phyloP scores from a whole-genome alignment of 1,140 invertebrate genomes.

The Ylistrum balloti region DNA sequence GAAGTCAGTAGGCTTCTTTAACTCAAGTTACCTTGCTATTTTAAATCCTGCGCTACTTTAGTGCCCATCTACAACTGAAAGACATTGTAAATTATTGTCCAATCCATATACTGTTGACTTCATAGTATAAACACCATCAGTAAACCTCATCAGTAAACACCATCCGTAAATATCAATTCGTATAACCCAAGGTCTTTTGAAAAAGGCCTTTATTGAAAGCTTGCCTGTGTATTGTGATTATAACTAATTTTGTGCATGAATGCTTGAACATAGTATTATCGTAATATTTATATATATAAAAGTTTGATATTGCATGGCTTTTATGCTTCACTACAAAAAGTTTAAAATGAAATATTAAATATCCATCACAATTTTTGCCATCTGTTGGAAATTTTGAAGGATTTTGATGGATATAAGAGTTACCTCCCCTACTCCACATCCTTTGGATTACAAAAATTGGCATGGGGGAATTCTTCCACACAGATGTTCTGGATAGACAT shows the following conservation, averaged over 20 bases:
- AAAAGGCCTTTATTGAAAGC: no score
- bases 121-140: no score
- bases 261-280: not conserved
- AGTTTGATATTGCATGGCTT: not conserved
- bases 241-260: not conserved
- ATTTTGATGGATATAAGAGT: not conserved
- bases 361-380: not conserved
- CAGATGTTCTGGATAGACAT: not conserved
- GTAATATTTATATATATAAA: not conserved
- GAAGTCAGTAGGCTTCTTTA: not conserved
- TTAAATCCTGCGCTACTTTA: not conserved
- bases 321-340: not conserved
- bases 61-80: not conserved
- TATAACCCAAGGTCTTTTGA: no score
- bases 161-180: no score
- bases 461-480: not conserved
- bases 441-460: not conserved
- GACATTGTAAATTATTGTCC: not conserved
- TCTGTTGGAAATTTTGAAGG: not conserved
- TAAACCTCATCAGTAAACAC: no score
- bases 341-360: not conserved
- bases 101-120: not conserved
- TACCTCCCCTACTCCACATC: not conserved
- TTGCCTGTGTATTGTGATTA: not conserved
- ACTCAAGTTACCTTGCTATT: not conserved